Percentiles rank a stretch among this genome's conserved stretches.
Conservation (phyloP, 2,888 invertebrate genomes). For the Drosophila sordidula region DNA sequence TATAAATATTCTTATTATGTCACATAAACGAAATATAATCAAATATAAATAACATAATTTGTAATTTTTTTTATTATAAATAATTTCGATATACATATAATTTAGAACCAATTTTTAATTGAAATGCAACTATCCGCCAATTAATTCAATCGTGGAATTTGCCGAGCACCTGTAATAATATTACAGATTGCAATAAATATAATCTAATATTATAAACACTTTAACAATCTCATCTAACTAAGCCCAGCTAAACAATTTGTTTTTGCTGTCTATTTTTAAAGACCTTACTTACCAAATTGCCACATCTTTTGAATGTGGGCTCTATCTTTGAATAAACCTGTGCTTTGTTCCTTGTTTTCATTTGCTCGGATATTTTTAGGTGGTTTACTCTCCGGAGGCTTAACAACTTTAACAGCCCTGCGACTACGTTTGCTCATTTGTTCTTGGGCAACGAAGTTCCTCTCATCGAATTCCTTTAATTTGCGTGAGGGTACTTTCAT, state of each 20-base stretch:
- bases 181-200: too few relatives aligned
- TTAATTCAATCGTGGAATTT: conserved; percentile 10
- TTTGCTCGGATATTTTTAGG: too few relatives aligned
- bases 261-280: not conserved
- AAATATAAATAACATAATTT: too few relatives aligned
- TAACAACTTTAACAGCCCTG: not conserved
- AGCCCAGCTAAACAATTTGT: too few relatives aligned
- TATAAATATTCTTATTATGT: too few relatives aligned
- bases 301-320: conserved; percentile 7
- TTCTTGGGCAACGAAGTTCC: not conserved
- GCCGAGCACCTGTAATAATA: conserved; percentile 1
- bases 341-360: not conserved
- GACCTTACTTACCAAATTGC: conserved; percentile 21
- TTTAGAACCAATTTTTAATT: too few relatives aligned
- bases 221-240: too few relatives aligned
- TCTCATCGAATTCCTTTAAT: not conserved
- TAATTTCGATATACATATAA: too few relatives aligned
- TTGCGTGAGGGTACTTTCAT: conserved; percentile 9
- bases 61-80: too few relatives aligned
- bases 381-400: not conserved
- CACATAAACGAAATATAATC: too few relatives aligned
- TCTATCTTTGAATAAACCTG: not conserved
- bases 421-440: not conserved
- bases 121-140: too few relatives aligned
- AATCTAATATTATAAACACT: too few relatives aligned